Evolutionary conservation across 2,797 vertebrate species (phyloP), one percentile per base, ranked within the genome.

Genomic region (Centroberyx gerrardi): DNA sequence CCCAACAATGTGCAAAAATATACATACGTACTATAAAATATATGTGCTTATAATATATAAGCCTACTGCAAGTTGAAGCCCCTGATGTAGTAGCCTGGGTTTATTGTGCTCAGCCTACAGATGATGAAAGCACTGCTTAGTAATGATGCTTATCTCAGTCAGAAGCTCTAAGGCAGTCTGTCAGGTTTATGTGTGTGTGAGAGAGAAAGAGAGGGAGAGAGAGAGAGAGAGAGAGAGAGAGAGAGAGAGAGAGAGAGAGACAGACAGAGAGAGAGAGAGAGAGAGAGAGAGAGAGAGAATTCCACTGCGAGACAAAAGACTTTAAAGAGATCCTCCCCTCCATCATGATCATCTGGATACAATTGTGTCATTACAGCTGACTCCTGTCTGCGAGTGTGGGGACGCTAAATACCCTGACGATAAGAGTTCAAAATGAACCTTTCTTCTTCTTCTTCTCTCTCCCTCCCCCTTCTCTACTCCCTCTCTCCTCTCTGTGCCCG

Each of bases 271-370:
- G 56, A 18, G 58, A 60, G 60, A 46, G 60, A 62, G 29, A 61
- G 14, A 3, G 59, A 42, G 59, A 27, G 29, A 61, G 29, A 44
- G 59, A 2, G 59, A 27, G 22, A 28, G 8, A 17, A 53, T 73
- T 69, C 17, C 17, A 18, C 38, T 83, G 52, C 76, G 76, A 83
- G 70, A 79, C 48, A 54, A 74, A 80, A 69, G 8, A 73, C 74
- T 84, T 80, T 36, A 58, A 74, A 78, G 61, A 72, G 74, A 80
- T 81, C 76, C 58, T 82, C 69, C 66, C 55, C 42, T 62, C 68
- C 28, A 42, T 68, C 68, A 49, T 59, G 27, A 78, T 93, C 94
- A 94, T 94, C 92, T 95, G 94, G 93, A 90, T 90, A 89, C 89
- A 90, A 93, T 94, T 94, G 91, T 87, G 80, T 89, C 86, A 82